phyloP scores from a whole-genome alignment of 1,140 invertebrate species.

The Habropoda laboriosa region DNA sequence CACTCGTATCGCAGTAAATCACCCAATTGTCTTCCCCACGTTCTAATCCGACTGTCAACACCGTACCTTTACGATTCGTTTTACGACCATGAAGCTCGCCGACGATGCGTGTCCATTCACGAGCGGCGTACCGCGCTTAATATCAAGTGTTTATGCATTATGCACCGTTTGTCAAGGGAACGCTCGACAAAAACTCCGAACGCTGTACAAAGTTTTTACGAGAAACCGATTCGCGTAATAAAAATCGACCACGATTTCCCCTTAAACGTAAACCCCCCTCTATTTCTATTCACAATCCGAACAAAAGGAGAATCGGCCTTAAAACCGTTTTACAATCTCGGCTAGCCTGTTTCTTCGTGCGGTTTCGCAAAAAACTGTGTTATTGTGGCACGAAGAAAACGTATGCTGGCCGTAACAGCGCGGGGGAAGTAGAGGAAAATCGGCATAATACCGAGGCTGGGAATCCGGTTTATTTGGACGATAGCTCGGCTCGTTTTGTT shows the following conservation, averaged over 20 bases:
- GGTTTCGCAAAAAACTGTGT: not conserved
- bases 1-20: not conserved
- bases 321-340: not conserved
- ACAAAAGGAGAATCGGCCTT: not conserved
- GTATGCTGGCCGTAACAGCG: not conserved
- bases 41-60: conserved; percentile 21
- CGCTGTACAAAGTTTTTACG: too few relatives aligned
- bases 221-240: conserved; percentile 17
- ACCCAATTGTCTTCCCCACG: not conserved
- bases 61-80: conserved; percentile 48
- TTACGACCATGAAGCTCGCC: conserved; percentile 31
- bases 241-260: not conserved
- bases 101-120: conserved; percentile 18
- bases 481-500: conserved; percentile 42
- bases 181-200: not conserved
- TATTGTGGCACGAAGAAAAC: not conserved
- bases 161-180: not conserved
- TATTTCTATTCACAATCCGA: not conserved
- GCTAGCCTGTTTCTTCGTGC: not conserved
- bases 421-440: not conserved
- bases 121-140: not conserved
- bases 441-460: not conserved
- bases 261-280: not conserved
- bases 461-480: conserved; percentile 18
- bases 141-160: conserved; percentile 1